phyloP scores from a whole-genome alignment of 1,140 invertebrate species.

The Rhagoletis zephyria region DNA sequence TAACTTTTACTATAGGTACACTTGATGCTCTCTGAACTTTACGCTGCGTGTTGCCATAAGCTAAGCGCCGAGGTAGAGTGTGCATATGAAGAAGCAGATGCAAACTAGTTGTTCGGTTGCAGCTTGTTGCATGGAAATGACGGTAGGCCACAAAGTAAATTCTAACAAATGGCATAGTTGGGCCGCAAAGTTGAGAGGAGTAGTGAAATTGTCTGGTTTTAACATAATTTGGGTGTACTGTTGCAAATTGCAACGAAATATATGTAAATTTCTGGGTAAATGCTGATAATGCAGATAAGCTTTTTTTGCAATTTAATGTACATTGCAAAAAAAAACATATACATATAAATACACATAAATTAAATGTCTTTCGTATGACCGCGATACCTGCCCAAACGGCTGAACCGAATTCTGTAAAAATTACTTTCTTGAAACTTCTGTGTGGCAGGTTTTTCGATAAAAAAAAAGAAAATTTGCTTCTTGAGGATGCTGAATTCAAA shows the following conservation, averaged over 20 bases:
- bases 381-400: too few species aligned
- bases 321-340: too few species aligned
- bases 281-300: too few species aligned
- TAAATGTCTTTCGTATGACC: too few species aligned
- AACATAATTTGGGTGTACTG: background rate
- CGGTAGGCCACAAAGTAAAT: slow-evolving; percentile 25
- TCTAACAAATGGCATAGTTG: slow-evolving; percentile 28
- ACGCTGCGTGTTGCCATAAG: background rate
- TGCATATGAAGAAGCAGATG: background rate
- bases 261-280: background rate
- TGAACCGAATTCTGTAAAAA: too few species aligned
- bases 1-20: background rate
- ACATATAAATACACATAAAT: too few species aligned
- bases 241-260: background rate
- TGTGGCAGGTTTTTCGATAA: too few species aligned
- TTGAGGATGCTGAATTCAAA: too few species aligned
- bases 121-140: slow-evolving; percentile 40
- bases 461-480: too few species aligned
- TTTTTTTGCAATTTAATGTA: too few species aligned
- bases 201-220: slow-evolving; percentile 16
- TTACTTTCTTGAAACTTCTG: too few species aligned
- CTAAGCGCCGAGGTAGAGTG: background rate
- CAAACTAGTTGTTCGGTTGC: background rate
- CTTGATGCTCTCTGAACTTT: slow-evolving; percentile 24
- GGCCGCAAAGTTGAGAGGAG: background rate